Conservation (phyloP, 2,113 vertebrate species). For the Malaclemys terrapin region DNA sequence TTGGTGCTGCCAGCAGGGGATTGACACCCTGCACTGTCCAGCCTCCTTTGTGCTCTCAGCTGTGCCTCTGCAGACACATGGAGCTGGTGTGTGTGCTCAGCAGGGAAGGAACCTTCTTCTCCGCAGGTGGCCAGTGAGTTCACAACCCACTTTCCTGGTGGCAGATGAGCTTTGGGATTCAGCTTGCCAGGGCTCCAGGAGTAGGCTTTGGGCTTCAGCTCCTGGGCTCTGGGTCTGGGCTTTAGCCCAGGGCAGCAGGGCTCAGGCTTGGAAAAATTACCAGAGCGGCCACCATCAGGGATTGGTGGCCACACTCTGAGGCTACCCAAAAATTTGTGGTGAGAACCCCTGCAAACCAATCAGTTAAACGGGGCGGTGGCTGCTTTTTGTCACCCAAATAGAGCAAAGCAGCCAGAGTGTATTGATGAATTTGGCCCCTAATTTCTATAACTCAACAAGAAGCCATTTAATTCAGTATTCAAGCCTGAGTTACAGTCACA, state of each 20-base stretch:
- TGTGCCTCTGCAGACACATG: not conserved
- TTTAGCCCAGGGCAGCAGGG: no score
- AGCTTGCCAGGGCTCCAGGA: no score
- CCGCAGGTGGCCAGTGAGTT: no score
- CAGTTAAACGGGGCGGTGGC: not conserved
- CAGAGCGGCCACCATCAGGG: not conserved
- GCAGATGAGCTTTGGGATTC: not conserved
- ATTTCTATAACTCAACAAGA: not conserved
- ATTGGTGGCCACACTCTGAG: no score
- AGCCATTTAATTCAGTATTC: not conserved
- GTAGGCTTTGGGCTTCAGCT: no score
- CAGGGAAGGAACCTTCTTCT: no score
- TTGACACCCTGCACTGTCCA: not conserved
- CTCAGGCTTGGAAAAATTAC: not conserved
- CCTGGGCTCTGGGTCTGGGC: no score
- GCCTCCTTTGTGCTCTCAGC: not conserved
- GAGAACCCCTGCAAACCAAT: not conserved
- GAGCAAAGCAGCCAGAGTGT: slow-evolving; percentile 31
- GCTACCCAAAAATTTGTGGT: not conserved
- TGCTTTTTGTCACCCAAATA: not conserved
- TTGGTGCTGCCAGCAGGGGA: not conserved
- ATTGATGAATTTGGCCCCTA: slow-evolving; percentile 14
- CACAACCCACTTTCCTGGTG: not conserved
- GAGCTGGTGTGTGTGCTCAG: not conserved
- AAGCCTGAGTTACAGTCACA: not conserved